Evolutionary conservation across 2,113 vertebrate genomes (phyloP).

Genomic region (Gavialis gangeticus): DNA sequence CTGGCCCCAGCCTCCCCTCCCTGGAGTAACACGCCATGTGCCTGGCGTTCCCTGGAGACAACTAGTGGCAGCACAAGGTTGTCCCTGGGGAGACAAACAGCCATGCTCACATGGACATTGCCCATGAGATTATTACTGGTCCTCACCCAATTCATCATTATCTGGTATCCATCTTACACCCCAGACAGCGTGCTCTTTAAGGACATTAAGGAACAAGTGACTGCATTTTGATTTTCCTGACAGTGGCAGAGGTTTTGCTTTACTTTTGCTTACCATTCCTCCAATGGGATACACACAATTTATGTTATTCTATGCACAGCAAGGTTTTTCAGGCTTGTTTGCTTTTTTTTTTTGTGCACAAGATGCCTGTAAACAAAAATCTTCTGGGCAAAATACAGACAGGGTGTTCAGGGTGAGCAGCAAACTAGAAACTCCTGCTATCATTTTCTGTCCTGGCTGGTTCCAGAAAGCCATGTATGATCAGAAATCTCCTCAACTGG

Average conservation of each 20-base stretch:
- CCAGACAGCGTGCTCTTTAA: rapidly evolving
- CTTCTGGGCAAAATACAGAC: neutral
- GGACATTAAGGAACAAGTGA: rapidly evolving
- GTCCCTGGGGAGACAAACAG: too few relatives aligned
- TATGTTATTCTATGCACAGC: neutral
- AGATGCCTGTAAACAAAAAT: neutral
- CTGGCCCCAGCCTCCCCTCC: too few relatives aligned
- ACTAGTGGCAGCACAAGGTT: too few relatives aligned
- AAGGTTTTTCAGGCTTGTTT: neutral
- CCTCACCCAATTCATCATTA: neutral
- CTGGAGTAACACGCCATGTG: too few relatives aligned
- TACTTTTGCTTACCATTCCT: neutral
- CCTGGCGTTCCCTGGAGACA: too few relatives aligned
- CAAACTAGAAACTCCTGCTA: neutral
- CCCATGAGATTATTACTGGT: neutral
- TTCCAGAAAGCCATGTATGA: neutral
- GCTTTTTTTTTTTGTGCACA: neutral
- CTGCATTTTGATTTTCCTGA: neutral
- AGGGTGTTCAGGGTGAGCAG: rapidly evolving
- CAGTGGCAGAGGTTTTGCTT: neutral
- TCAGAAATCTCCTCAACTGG: rapidly evolving
- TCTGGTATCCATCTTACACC: too few relatives aligned
- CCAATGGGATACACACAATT: neutral
- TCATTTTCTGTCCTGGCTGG: neutral
- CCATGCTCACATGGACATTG: too few relatives aligned